Conservation (phyloP, 2,797 vertebrate genomes). For the Crocodylus rhombifer region DNA sequence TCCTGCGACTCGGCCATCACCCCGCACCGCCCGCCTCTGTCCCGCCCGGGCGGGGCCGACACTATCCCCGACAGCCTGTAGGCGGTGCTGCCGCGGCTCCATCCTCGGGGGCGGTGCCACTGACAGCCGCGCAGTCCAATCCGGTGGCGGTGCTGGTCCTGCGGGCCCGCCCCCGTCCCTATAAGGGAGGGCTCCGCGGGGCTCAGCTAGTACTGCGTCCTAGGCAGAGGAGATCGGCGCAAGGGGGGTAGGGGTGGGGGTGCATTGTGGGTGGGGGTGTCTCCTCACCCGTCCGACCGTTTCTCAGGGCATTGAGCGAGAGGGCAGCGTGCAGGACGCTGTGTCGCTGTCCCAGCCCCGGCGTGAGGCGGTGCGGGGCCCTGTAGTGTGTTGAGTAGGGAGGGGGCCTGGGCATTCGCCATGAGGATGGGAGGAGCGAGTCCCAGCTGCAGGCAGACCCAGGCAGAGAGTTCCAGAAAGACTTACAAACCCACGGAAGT, state of each 20-base stretch:
- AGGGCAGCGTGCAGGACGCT: no score
- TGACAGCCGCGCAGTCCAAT: neutral
- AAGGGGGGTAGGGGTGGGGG: rapidly evolving
- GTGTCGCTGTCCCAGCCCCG: no score
- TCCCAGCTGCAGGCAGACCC: no score
- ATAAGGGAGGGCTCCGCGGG: neutral
- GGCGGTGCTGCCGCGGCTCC: neutral
- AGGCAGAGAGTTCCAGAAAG: no score
- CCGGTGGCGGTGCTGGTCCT: rapidly evolving
- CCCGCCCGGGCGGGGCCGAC: neutral
- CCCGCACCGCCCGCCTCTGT: neutral
- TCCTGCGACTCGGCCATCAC: slow-evolving; percentile 28
- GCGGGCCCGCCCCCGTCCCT: rapidly evolving
- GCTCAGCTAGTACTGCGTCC: no score
- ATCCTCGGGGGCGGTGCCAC: neutral
- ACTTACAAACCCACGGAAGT: no score
- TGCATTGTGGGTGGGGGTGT: rapidly evolving
- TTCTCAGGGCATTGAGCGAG: no score
- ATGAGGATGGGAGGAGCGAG: no score
- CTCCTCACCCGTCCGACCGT: rapidly evolving
- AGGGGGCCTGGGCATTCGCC: no score
- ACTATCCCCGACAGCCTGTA: slow-evolving; percentile 71
- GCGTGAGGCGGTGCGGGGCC: neutral
- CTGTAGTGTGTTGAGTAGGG: neutral
- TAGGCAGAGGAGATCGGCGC: rapidly evolving